Percentiles rank a stretch among this genome's conserved stretches.
Conservation (phyloP, 1,140 invertebrate genomes). For the Odontomachus brunneus region DNA sequence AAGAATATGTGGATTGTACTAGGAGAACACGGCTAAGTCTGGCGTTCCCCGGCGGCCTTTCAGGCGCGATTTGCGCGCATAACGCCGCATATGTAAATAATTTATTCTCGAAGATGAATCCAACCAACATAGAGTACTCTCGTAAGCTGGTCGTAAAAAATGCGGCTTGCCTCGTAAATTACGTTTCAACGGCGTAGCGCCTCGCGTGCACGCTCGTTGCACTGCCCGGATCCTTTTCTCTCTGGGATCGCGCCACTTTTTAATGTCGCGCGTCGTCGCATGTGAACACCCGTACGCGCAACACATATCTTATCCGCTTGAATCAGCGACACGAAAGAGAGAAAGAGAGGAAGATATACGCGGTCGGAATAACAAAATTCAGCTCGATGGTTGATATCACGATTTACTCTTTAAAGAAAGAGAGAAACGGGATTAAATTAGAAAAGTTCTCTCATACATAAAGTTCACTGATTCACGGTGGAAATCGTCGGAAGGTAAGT, state of each 20-base stretch:
- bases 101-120: conserved; percentile 67
- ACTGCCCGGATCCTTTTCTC: conserved; percentile 37
- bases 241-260: conserved; percentile 41
- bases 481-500: not conserved
- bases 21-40: no score
- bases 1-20: no score
- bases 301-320: not conserved
- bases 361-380: conserved; percentile 11
- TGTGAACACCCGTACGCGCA: conserved; percentile 27
- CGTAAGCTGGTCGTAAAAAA: conserved; percentile 66
- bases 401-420: not conserved
- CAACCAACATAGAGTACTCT: conserved; percentile 30
- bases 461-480: no score
- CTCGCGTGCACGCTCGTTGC: conserved; percentile 58
- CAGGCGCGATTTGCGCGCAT: not conserved
- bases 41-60: conserved; percentile 5
- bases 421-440: not conserved
- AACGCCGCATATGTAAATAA: conserved; percentile 43
- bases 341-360: not conserved
- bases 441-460: not conserved
- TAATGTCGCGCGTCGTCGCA: not conserved
- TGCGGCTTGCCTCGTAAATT: conserved; percentile 71
- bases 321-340: not conserved
- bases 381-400: not conserved
- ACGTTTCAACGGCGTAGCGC: conserved; percentile 66